Evolutionary conservation across 1,140 invertebrate species (phyloP), one percentile per base, ranked within the genome.

Genomic region (Sinella curviseta): DNA sequence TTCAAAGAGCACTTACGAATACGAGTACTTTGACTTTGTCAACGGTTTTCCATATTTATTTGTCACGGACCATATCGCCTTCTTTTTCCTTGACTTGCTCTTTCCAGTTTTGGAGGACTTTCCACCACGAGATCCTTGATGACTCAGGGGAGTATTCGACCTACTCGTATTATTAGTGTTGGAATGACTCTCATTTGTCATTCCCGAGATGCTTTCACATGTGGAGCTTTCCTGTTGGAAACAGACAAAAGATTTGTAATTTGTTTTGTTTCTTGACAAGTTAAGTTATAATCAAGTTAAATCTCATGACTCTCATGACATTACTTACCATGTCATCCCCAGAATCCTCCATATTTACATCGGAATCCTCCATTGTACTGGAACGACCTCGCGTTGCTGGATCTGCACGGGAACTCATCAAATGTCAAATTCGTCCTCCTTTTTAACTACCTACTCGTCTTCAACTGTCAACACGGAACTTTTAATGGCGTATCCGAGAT

Each of bases 101-200:
- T 70, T 70, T 14, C 65, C 31, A 70, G 31, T 8, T 70, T 70
- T 70, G 8, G 3, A 31, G 3, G 34, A 39, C 31, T 36, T 48
- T 26, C 57, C n/a, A 20, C 74, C 73, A 73, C 65, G 24, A 24
- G 55, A 26, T 8, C n/a, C 54, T 77, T 78, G 75, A 17, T 75
- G 31, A 30, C 74, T 77, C 35, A 82, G 24, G 0, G 82, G 82
- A 1, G 82, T 83, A 57, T 83, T 83, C 3, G 78, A 80, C 30
- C 82, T 36, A 77, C 82, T 83, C 1, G 78, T 81, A 55, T 65
- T n/a, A n/a, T n/a, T 83, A 20, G 70, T 75, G 31, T 54, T 75
- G 26, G 65, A 70, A 12, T 70, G 65, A 33, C 65, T 70, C n/a
- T 33, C 65, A 8, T 70, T 33, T 31, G 30, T 70, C 65, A 33